phyloP scores from a whole-genome alignment of 2,113 vertebrate genomes.

The Silurus asotus region DNA sequence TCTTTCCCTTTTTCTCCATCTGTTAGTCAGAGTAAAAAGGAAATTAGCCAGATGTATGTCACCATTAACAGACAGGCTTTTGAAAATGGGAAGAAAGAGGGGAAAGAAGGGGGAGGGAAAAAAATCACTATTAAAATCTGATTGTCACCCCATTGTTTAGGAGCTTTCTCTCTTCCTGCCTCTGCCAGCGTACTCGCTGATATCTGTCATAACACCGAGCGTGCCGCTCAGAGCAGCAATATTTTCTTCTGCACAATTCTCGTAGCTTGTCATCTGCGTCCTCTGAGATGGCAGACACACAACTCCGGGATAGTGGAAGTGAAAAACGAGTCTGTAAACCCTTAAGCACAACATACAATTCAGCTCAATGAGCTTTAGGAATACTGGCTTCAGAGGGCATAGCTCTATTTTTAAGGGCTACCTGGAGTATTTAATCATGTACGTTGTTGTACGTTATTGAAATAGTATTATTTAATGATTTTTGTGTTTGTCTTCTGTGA shows the following conservation, averaged over 20 bases:
- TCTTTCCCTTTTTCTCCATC: background rate
- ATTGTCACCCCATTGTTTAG: slow-evolving; percentile 25
- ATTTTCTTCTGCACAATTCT: slow-evolving; percentile 18
- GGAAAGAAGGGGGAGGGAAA: background rate
- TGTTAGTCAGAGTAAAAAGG: slow-evolving; percentile 16
- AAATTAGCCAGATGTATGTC: slow-evolving; percentile 36
- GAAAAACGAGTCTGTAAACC: background rate
- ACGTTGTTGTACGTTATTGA: background rate
- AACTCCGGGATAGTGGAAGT: background rate
- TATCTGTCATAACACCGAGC: slow-evolving; percentile 26
- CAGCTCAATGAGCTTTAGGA: background rate
- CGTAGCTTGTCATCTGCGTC: slow-evolving; percentile 8
- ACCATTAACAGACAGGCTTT: slow-evolving; percentile 9
- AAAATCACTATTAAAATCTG: slow-evolving; percentile 14
- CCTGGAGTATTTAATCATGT: background rate
- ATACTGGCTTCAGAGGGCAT: background rate
- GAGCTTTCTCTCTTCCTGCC: slow-evolving; percentile 2
- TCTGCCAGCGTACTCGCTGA: slow-evolving; percentile 16
- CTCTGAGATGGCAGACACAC: background rate
- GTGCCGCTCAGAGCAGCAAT: background rate
- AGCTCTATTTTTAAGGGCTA: background rate
- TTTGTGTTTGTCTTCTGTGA: background rate
- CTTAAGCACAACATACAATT: background rate
- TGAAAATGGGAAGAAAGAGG: slow-evolving; percentile 16
- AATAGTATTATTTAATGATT: background rate